phyloP scores from a whole-genome alignment of 2,113 vertebrate genomes.

The Eurystomus gularis region DNA sequence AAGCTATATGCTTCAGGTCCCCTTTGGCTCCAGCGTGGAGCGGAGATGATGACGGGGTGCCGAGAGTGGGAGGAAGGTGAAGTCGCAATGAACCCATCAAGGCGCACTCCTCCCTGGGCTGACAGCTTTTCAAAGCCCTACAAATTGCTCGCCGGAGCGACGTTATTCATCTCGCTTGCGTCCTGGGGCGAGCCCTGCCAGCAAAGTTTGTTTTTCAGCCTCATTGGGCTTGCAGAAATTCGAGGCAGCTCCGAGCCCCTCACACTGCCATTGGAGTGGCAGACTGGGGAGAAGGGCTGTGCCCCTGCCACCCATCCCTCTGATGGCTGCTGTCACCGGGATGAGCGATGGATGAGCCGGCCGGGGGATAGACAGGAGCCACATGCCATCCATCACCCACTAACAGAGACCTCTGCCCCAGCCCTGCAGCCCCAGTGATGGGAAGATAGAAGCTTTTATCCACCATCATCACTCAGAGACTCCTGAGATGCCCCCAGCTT shows the following conservation, averaged over 20 bases:
- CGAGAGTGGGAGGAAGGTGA: neutral
- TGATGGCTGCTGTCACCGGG: fast-evolving
- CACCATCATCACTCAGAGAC: neutral
- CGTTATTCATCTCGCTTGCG: neutral
- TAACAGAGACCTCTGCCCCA: neutral
- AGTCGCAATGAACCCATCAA: neutral
- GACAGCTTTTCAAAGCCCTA: conserved; percentile 40
- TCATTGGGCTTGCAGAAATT: neutral
- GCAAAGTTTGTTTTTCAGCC: conserved; percentile 44
- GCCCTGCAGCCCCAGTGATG: fast-evolving
- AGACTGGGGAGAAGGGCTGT: neutral
- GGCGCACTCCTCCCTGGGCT: neutral
- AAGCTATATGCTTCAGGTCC: neutral
- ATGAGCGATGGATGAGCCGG: neutral
- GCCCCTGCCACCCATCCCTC: neutral
- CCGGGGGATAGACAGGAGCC: neutral
- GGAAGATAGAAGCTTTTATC: neutral
- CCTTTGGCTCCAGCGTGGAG: neutral
- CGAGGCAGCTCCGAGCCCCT: neutral
- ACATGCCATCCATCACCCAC: neutral
- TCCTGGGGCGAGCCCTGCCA: neutral
- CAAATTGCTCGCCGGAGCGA: neutral
- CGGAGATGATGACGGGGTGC: neutral
- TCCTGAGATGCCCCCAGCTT: neutral
- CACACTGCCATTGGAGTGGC: neutral